A percentile compares a stretch with the other conserved stretches of the same genome.
These are phyloP conservation scores for Macrobrachium nipponense DNA, from an alignment of 1,140 invertebrate species.

Conservation along the genomic window DNA sequence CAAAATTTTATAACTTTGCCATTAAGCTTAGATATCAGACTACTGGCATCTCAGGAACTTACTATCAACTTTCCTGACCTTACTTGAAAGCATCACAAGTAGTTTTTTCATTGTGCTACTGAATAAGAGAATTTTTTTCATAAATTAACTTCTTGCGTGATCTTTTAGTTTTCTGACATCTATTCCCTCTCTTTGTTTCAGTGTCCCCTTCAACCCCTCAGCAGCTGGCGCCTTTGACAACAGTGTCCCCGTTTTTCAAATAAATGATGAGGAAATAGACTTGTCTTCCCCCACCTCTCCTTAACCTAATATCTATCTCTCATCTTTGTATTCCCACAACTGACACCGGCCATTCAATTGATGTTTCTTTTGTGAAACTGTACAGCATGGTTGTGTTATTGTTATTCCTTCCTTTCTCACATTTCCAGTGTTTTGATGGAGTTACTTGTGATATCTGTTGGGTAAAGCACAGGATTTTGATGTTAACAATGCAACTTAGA, in stretches of 20 bases:
- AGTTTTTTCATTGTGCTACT: too few species aligned
- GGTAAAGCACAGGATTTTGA: too few species aligned
- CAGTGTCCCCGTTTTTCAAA: constrained; percentile 56
- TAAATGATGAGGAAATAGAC: constrained; percentile 59
- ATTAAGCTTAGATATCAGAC: too few species aligned
- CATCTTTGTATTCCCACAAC: not conserved
- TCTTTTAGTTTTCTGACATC: constrained; percentile 31
- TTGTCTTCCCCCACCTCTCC: constrained; percentile 45
- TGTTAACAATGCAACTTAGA: too few species aligned
- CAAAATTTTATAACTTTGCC: too few species aligned
- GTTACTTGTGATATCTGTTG: too few species aligned
- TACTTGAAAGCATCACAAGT: too few species aligned
- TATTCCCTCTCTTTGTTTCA: constrained; percentile 51
- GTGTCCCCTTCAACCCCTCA: constrained; percentile 57
- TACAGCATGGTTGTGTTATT: not conserved
- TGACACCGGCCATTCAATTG: constrained; percentile 14
- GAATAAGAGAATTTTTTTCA: too few species aligned
- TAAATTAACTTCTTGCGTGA: not conserved
- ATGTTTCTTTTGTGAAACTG: not conserved
- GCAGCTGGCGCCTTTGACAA: constrained; percentile 53
- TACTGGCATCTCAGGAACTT: too few species aligned
- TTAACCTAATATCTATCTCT: constrained; percentile 29
- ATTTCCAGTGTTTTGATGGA: constrained; percentile 9
- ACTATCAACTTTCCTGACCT: too few species aligned
- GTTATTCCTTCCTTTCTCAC: not conserved